Conservation (phyloP, 2,797 vertebrate species). For the Furcifer pardalis region DNA sequence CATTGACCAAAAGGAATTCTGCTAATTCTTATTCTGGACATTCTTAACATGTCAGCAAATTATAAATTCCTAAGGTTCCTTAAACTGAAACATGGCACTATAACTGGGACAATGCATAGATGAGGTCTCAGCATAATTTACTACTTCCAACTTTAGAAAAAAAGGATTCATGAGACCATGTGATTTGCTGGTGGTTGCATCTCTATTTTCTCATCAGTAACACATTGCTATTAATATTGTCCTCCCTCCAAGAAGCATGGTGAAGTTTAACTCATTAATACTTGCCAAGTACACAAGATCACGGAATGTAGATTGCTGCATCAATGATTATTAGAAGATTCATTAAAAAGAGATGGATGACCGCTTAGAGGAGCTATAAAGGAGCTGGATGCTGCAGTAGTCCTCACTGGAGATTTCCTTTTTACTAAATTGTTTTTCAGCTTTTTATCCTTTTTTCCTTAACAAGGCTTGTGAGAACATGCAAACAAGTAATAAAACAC, state of each 20-base stretch:
- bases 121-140: not conserved
- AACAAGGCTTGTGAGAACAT: not conserved
- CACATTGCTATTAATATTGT: slow-evolving; percentile 34
- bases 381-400: not conserved
- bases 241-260: slow-evolving; percentile 23
- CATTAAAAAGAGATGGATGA: slow-evolving; percentile 25
- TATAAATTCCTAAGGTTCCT: not conserved
- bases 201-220: slow-evolving; percentile 26
- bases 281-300: slow-evolving; percentile 5
- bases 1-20: not conserved
- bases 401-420: not conserved
- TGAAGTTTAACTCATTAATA: slow-evolving; percentile 36
- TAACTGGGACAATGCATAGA: not conserved
- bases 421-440: slow-evolving; percentile 19
- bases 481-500: not conserved
- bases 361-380: slow-evolving; percentile 13
- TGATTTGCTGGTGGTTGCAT: not conserved
- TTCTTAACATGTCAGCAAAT: not conserved
- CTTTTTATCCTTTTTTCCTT: not conserved
- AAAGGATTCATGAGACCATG: not conserved
- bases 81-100: not conserved
- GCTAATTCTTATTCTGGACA: not conserved
- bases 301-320: slow-evolving; percentile 24
- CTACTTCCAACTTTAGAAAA: not conserved
- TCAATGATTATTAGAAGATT: slow-evolving; percentile 33